Evolutionary conservation across 2,797 vertebrate species (phyloP).

Genomic region (Pipistrellus pipistrellus): DNA sequence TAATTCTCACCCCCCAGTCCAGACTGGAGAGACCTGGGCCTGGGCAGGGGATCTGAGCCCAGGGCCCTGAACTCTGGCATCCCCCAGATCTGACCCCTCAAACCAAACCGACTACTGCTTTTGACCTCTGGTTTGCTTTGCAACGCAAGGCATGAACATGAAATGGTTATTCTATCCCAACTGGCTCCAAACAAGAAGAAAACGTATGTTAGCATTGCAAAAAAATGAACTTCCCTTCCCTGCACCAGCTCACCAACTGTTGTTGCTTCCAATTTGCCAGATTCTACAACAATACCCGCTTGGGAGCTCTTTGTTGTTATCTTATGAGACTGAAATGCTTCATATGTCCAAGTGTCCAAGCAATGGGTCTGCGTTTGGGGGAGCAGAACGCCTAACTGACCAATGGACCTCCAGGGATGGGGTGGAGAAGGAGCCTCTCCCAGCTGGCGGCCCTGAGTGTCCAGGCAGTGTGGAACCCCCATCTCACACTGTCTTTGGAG

Average conservation of each 20-base stretch:
- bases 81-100: not conserved
- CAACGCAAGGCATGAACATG: not conserved
- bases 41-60: not conserved
- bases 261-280: not conserved
- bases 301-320: not conserved
- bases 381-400: not conserved
- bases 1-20: not conserved
- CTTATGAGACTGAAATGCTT: not conserved
- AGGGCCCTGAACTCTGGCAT: not conserved
- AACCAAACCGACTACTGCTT: not conserved
- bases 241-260: not conserved
- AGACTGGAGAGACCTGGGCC: not conserved
- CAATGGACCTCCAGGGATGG: not conserved
- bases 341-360: not conserved
- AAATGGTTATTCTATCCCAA: not conserved
- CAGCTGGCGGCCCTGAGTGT: not conserved
- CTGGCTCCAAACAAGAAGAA: not conserved
- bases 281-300: not conserved
- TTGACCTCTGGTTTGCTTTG: conserved; percentile 45
- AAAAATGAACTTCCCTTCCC: not conserved
- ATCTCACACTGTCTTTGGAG: not conserved
- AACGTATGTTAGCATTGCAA: not conserved
- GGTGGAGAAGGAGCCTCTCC: not conserved
- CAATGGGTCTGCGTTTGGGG: not conserved
- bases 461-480: not conserved